phyloP scores from a whole-genome alignment of 2,888 invertebrate species.

The Coenonympha arcania region DNA sequence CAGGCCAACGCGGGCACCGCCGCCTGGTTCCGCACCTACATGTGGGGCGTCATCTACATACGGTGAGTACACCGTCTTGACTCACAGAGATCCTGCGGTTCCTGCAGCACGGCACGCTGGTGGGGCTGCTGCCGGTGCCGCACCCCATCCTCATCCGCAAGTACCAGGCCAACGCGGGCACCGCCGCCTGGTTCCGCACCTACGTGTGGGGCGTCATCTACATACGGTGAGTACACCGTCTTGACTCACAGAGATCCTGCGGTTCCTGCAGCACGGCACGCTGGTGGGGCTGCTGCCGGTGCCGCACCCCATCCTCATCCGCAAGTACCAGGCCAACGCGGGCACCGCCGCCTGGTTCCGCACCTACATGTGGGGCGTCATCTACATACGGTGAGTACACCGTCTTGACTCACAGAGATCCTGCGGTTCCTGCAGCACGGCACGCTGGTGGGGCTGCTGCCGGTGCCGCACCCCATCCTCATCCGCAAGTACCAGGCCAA shows the following conservation, averaged over 20 bases:
- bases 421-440: constrained; percentile 99
- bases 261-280: constrained; percentile 98
- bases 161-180: constrained; percentile 98
- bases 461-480: constrained; percentile 99
- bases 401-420: too few species aligned
- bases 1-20: constrained; percentile 99
- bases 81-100: constrained; percentile 99
- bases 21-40: constrained; percentile 99
- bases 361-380: constrained; percentile 99
- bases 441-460: constrained; percentile 95
- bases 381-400: constrained; percentile 86
- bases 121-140: constrained; percentile 97
- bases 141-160: constrained; percentile 99
- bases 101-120: constrained; percentile 97
- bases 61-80: constrained; percentile 78
- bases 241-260: constrained; percentile 98
- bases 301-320: constrained; percentile 98
- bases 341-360: constrained; percentile 99
- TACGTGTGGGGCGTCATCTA: constrained; percentile 99
- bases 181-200: constrained; percentile 99
- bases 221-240: constrained; percentile 80
- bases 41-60: constrained; percentile 99
- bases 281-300: constrained; percentile 97
- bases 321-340: constrained; percentile 98
- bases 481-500: constrained; percentile 99